Conservation (phyloP, 2,113 vertebrate species). For the Archilochus colubris region DNA sequence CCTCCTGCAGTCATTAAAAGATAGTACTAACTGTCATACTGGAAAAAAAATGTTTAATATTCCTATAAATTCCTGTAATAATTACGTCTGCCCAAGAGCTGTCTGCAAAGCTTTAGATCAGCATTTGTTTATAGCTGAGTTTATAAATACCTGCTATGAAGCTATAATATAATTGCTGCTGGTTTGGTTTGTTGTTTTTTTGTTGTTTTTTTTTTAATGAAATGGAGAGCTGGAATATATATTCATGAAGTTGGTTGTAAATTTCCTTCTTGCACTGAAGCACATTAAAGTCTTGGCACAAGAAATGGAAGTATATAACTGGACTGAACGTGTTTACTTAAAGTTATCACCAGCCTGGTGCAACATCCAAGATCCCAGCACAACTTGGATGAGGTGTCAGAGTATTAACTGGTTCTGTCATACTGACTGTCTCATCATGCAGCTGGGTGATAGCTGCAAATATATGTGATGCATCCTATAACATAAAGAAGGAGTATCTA, state of each 20-base stretch:
- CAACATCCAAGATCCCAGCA: neutral
- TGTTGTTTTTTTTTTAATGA: neutral
- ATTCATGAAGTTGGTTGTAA: neutral
- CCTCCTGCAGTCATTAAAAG: neutral
- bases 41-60: neutral
- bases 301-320: constrained; percentile 3
- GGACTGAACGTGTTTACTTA: constrained; percentile 29
- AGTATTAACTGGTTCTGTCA: neutral
- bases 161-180: constrained; percentile 43
- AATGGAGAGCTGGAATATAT: constrained; percentile 37
- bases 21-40: neutral
- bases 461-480: neutral
- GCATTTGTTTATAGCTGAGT: constrained; percentile 24
- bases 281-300: constrained; percentile 58
- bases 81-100: constrained; percentile 1
- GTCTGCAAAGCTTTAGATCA: constrained; percentile 22
- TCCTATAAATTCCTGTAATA: neutral
- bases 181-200: neutral
- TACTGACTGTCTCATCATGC: neutral
- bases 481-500: neutral
- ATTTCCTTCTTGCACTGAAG: constrained; percentile 67
- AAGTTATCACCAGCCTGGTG: neutral
- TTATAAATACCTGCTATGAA: constrained; percentile 18
- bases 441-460: neutral
- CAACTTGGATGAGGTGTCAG: neutral